These are phyloP conservation scores for Emys orbicularis DNA, from an alignment of 2,797 vertebrate species.

Conservation along the genomic window DNA sequence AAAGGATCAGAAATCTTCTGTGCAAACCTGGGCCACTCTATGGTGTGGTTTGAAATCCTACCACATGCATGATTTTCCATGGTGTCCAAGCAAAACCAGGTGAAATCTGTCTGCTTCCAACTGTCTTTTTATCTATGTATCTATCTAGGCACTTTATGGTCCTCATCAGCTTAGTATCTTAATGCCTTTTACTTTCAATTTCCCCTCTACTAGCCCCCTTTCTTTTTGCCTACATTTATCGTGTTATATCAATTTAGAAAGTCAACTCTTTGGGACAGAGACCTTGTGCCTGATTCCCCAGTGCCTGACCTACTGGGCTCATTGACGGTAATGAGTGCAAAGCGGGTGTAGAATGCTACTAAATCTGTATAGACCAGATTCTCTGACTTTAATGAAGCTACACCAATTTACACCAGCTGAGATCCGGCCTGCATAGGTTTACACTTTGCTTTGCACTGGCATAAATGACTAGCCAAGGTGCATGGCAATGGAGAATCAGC, in stretches of 20 bases:
- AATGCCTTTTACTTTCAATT: slow-evolving; percentile 9
- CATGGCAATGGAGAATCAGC: slow-evolving; percentile 50
- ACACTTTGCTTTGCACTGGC: slow-evolving; percentile 9
- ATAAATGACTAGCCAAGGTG: slow-evolving; percentile 23
- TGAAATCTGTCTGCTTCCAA: not conserved
- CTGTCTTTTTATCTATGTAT: not conserved
- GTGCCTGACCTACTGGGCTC: not conserved
- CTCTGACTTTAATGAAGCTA: not conserved
- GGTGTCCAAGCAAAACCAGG: not conserved
- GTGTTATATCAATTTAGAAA: not conserved
- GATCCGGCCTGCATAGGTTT: slow-evolving; percentile 31
- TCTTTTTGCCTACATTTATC: not conserved
- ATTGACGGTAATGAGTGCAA: not conserved
- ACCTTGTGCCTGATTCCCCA: not conserved
- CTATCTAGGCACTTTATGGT: not conserved
- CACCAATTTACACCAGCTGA: not conserved
- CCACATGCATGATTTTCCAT: not conserved
- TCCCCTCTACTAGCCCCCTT: not conserved
- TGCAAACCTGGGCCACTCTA: accelerated
- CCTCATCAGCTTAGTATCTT: not conserved
- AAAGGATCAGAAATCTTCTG: not conserved
- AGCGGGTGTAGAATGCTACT: not conserved
- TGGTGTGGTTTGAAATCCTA: not conserved
- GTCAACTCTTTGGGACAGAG: not conserved
- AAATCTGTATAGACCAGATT: not conserved